Conservation (phyloP, 2,888 invertebrate genomes). For the Hermaeophaga mercurialis region DNA sequence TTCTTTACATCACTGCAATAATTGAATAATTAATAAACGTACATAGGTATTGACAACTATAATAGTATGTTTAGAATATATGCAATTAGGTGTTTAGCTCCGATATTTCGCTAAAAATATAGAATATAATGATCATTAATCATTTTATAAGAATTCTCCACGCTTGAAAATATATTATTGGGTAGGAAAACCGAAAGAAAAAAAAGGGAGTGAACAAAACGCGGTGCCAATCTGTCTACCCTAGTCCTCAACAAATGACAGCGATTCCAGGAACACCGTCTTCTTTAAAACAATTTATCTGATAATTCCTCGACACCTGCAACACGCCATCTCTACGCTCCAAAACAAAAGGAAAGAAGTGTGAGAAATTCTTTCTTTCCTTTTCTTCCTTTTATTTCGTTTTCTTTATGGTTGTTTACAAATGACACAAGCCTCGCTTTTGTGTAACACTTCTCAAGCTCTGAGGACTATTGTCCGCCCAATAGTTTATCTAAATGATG, state of each 20-base stretch:
- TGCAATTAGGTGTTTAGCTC: too few relatives aligned
- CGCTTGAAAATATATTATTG: slow-evolving; percentile 12
- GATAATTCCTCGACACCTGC: slow-evolving; percentile 44
- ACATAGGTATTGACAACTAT: too few relatives aligned
- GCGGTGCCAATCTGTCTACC: slow-evolving; percentile 37
- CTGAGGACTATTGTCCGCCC: slow-evolving; percentile 8
- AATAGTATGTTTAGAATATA: too few relatives aligned
- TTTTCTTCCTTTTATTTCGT: slow-evolving; percentile 3
- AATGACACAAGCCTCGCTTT: slow-evolving; percentile 25
- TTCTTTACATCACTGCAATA: too few relatives aligned
- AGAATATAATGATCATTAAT: too few relatives aligned
- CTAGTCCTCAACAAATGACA: slow-evolving; percentile 38
- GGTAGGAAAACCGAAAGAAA: slow-evolving; percentile 2
- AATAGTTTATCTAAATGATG: slow-evolving; percentile 20
- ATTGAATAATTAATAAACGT: too few relatives aligned
- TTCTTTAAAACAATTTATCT: slow-evolving; percentile 46
- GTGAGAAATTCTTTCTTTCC: slow-evolving; percentile 24
- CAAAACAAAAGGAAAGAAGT: slow-evolving; percentile 31
- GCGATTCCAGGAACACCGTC: slow-evolving; percentile 38
- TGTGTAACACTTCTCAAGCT: slow-evolving; percentile 8
- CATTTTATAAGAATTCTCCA: slow-evolving; percentile 20
- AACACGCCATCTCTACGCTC: slow-evolving; percentile 26
- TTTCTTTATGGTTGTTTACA: slow-evolving; percentile 24
- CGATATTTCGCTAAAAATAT: too few relatives aligned
- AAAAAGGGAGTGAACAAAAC: slow-evolving; percentile 14